These are phyloP conservation scores for Oriolus oriolus DNA, from an alignment of 2,113 vertebrate genomes.

Conservation along the genomic window DNA sequence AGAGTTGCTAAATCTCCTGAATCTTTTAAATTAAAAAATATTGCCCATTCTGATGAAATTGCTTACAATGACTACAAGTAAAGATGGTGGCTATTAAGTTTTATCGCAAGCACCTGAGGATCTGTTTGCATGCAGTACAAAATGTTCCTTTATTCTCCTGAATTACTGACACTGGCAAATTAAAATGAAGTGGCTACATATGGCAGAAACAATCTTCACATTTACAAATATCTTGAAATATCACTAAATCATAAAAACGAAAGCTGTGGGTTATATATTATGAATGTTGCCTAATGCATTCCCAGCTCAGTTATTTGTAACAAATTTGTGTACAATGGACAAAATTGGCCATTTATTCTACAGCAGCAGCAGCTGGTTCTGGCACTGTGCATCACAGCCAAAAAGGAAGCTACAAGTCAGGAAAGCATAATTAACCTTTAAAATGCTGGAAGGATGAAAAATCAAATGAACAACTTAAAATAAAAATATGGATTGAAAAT, in stretches of 20 bases:
- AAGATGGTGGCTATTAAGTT: slow-evolving; percentile 84
- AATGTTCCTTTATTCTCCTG: slow-evolving; percentile 77
- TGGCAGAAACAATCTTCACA: slow-evolving; percentile 80
- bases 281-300: slow-evolving; percentile 78
- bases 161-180: slow-evolving; percentile 88
- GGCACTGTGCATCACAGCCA: slow-evolving; percentile 62
- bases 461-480: slow-evolving; percentile 11
- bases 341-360: slow-evolving; percentile 83
- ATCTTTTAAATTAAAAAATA: slow-evolving; percentile 88
- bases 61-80: slow-evolving; percentile 83
- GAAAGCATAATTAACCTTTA: slow-evolving; percentile 72
- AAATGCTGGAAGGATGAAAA: slow-evolving; percentile 67
- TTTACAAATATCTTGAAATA: slow-evolving; percentile 84
- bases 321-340: slow-evolving; percentile 77
- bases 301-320: slow-evolving; percentile 81
- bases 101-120: slow-evolving; percentile 83
- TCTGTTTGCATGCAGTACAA: slow-evolving; percentile 75
- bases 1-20: slow-evolving; percentile 76
- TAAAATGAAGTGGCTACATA: slow-evolving; percentile 89
- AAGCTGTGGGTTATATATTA: slow-evolving; percentile 81
- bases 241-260: slow-evolving; percentile 82
- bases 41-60: slow-evolving; percentile 82
- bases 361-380: slow-evolving; percentile 79
- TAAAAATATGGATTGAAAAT: not conserved
- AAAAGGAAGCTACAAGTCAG: slow-evolving; percentile 62